Conservation (phyloP, 2,797 vertebrate species). For the Ptychadena robeensis region DNA sequence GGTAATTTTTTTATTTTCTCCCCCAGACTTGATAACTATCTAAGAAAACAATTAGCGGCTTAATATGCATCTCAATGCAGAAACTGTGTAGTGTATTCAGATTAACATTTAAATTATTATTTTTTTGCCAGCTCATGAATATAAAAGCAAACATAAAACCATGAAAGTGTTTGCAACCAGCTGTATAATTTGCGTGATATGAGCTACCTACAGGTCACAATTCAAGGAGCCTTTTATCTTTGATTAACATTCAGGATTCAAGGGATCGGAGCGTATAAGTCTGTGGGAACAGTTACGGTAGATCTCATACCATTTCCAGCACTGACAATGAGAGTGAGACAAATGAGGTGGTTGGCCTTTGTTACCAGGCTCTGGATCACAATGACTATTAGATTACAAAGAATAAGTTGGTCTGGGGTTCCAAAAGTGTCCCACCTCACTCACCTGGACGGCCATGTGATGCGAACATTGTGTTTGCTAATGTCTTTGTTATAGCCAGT, state of each 20-base stretch:
- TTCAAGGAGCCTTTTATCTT: conserved; percentile 29
- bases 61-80: conserved; percentile 17
- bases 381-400: conserved; percentile 49
- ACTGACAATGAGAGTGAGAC: conserved; percentile 33
- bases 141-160: conserved; percentile 25
- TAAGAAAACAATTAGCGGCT: neutral
- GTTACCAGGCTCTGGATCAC: conserved; percentile 27
- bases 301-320: neutral
- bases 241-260: conserved; percentile 40
- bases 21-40: neutral
- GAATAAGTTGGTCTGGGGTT: conserved; percentile 30
- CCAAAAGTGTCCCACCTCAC: neutral
- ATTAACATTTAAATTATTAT: conserved; percentile 34
- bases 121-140: conserved; percentile 1
- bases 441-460: conserved; percentile 34
- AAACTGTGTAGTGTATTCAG: neutral
- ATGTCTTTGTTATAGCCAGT: conserved; percentile 4
- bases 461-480: conserved; percentile 15
- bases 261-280: neutral
- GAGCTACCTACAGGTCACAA: conserved; percentile 11
- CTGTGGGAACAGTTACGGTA: conserved; percentile 34
- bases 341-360: conserved; percentile 18
- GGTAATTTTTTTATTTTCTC: neutral
- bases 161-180: conserved; percentile 20
- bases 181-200: conserved; percentile 32